Base-by-base conservation (phyloP, 2,797 vertebrate species). In the Rhynchonycteris naso region DNA sequence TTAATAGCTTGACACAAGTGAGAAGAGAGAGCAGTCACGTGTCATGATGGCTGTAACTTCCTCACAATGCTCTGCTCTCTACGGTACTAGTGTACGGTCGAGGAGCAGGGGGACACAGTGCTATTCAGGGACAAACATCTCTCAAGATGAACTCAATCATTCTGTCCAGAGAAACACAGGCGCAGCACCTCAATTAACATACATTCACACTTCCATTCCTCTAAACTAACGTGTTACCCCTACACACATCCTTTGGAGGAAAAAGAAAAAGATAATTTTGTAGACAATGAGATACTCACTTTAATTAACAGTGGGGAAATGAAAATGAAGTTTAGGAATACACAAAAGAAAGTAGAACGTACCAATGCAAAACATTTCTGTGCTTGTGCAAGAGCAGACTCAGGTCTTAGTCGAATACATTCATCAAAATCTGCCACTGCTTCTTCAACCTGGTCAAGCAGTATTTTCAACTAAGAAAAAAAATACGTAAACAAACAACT, bases 281-380 rank as follows among this genome's bases (percentile, higher is more conserved):
- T 63, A 97, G 78, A 19, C 63, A 94, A 0, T 0, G 66, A 80
- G 14, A 87, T 74, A 83, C 5, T 88, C 11, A 63, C 56, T 72
- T 93, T 82, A 82, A 50, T 22, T 89, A 76, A 83, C n/a, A 79
- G 24, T 85, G 75, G 12, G 10, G 66, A 87, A 96, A 85, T 52
- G 38, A 88, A 94, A 96, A 65, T 52, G 86, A 58, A 38, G 75
- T 83, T 43, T 61, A 97, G 68, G 56, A 94, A 97, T 88, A 47
- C 43, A 88, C 1, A 35, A 4, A 79, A 88, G 43, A 74, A 78
- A 93, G 54, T 3, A 43, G 15, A 14, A 98, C 99, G 98, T 98
- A 99, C 99, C 94, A 99, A 98, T 63, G 99, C 99, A 12, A 99
- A 99, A 97, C 99, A 99, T 92, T 99, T 99, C 98, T 99, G 99